A percentile compares a stretch with the other conserved stretches of the same genome.
These are phyloP conservation scores for Zaprionus lachaisei DNA, from an alignment of 1,140 invertebrate genomes.

Conservation along the genomic window DNA sequence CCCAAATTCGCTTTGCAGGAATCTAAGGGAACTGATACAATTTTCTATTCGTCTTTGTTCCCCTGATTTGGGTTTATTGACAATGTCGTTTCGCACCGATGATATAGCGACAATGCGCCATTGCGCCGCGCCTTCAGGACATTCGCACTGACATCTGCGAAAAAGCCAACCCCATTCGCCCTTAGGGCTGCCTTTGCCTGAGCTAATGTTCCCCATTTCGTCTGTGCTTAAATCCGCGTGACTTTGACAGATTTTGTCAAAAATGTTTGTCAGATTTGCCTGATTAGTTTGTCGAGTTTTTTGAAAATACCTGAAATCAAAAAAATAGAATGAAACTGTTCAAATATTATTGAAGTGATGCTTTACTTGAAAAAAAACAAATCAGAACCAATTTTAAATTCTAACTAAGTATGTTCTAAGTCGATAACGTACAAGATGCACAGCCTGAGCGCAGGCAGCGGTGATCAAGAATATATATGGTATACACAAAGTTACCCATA, in stretches of 20 bases:
- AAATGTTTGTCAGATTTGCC: constrained; percentile 62
- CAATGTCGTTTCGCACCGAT: constrained; percentile 32
- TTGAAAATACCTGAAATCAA: neutral
- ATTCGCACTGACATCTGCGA: constrained; percentile 53
- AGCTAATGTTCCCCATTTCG: constrained; percentile 58
- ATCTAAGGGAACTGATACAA: constrained; percentile 34
- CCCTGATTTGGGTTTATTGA: constrained; percentile 57
- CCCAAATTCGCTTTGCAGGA: constrained; percentile 1
- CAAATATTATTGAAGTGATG: no score
- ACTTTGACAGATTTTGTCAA: constrained; percentile 65
- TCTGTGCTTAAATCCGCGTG: constrained; percentile 51
- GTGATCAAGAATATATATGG: no score
- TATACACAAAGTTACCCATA: no score
- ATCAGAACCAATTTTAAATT: no score
- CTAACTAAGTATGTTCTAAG: no score
- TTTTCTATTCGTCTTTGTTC: constrained; percentile 31
- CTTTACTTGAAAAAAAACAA: no score
- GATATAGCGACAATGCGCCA: constrained; percentile 57
- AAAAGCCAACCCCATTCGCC: constrained; percentile 9
- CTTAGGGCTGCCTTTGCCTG: constrained; percentile 14
- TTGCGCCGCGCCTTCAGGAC: constrained; percentile 53
- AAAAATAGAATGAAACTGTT: no score
- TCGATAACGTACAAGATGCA: no score
- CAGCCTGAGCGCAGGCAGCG: no score
- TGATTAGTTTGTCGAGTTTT: constrained; percentile 57